Base-by-base conservation (phyloP, 1,140 invertebrate genomes). In the Epicauta chinensis region DNA sequence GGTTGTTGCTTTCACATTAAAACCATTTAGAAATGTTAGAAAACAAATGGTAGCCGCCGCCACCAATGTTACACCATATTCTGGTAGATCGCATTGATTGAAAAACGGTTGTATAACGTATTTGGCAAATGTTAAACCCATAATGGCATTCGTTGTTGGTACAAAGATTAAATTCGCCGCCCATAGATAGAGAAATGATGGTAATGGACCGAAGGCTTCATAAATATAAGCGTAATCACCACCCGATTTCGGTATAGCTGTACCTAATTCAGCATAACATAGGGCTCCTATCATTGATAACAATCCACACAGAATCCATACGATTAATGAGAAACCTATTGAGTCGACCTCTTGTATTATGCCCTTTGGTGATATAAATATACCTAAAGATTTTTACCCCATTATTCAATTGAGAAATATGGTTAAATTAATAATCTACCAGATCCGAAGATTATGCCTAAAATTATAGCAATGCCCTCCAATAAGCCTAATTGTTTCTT, bases 331-430 rank as follows among this genome's bases (percentile, higher is more conserved):
- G 15, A 89, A 76, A 41, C 91, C 91, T 11, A 92, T 82, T 34
- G 92, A 93, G 2, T 91, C 89, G 1, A 91, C 86, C 72, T 94
- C 82, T 55, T 80, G 68, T 5, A 98, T 77, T 4, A 98, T 92
- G 57, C 95, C 96, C 72, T 91, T 93, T 0, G 96, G 96, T 0
- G 93, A 93, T 35, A 98, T 88, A 71, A 98, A 98, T 63, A 98
- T 98, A 58, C 78, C 73, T 74, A 50, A 52, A 69, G 51, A 35
- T 41, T 41, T 16, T n/a, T 16, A n/a, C 10, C 2, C 12, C 23
- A 43, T 16, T 30, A 30, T 3, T 2, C 9, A 30, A 4, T 2
- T 1, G 1, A 31, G 32, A 32, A 29, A 32, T 2, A n/a, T n/a
- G n/a, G n/a, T n/a, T 17, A 44, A 7, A 39, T 45, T 36, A 37